phyloP scores from a whole-genome alignment of 2,888 invertebrate genomes.

The Polia nebulosa region DNA sequence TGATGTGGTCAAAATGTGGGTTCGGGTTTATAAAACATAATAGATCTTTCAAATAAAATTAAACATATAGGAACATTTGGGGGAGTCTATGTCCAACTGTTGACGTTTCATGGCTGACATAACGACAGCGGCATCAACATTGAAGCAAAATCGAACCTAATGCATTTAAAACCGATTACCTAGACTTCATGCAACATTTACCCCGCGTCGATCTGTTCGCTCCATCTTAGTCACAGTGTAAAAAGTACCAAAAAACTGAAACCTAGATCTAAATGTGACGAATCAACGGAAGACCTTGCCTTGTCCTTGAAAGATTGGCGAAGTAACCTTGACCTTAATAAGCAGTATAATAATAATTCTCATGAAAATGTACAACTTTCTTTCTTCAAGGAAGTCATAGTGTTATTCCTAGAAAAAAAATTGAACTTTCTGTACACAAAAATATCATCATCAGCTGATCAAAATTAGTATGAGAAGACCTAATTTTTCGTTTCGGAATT shows the following conservation, averaged over 20 bases:
- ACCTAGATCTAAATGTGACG: constrained; percentile 12
- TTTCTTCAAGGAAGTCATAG: not conserved
- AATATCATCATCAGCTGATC: too few relatives aligned
- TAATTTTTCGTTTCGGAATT: too few relatives aligned
- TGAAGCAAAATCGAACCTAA: not conserved
- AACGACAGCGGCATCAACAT: not conserved
- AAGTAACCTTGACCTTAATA: too few relatives aligned
- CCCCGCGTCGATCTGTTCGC: constrained; percentile 9
- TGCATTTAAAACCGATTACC: constrained; percentile 16
- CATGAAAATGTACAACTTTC: too few relatives aligned
- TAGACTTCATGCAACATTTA: constrained; percentile 37
- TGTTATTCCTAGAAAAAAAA: too few relatives aligned
- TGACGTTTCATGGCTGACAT: not conserved
- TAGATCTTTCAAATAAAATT: too few relatives aligned
- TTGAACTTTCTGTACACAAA: too few relatives aligned
- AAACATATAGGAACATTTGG: too few relatives aligned
- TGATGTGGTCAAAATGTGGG: too few relatives aligned
- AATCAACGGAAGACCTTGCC: constrained; percentile 22
- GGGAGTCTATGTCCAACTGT: not conserved
- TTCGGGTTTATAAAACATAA: too few relatives aligned
- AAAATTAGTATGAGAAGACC: too few relatives aligned
- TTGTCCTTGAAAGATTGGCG: constrained; percentile 13
- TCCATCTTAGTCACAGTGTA: constrained; percentile 36
- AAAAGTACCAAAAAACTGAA: constrained; percentile 35
- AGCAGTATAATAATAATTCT: too few relatives aligned